Percentiles rank a stretch among this genome's conserved stretches.
These are phyloP conservation scores for Aratinga solstitialis DNA, from an alignment of 2,797 vertebrate species.

Conservation along the genomic window DNA sequence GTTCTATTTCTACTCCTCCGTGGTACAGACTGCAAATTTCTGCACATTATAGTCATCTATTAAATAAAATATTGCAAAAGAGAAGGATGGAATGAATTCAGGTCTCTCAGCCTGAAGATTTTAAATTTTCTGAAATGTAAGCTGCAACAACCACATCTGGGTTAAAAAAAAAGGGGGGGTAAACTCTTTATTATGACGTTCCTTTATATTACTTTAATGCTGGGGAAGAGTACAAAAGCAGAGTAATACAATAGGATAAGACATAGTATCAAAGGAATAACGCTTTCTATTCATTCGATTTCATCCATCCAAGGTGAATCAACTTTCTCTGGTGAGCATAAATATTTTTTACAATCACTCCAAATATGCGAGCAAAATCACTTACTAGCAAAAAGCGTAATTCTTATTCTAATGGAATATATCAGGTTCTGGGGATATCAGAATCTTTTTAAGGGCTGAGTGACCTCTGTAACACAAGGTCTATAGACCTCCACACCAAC, in stretches of 20 bases:
- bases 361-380: background rate
- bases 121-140: background rate
- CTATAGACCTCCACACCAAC: background rate
- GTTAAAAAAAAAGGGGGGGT: background rate
- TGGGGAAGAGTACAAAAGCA: background rate
- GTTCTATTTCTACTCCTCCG: background rate
- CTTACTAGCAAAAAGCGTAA: background rate
- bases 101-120: background rate
- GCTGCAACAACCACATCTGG: background rate
- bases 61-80: background rate
- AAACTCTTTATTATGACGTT: background rate
- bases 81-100: background rate
- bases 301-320: background rate
- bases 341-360: background rate
- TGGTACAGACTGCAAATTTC: background rate
- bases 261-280: background rate
- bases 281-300: background rate
- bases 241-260: background rate
- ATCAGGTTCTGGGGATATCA: background rate
- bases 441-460: background rate
- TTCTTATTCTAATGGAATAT: background rate
- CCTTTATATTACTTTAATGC: background rate
- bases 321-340: background rate
- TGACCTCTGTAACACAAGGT: background rate
- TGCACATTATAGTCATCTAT: background rate